Evolutionary conservation across 2,888 invertebrate genomes (phyloP), one percentile per base, ranked within the genome.

Genomic region (Drosophila nr. perissopoda): DNA sequence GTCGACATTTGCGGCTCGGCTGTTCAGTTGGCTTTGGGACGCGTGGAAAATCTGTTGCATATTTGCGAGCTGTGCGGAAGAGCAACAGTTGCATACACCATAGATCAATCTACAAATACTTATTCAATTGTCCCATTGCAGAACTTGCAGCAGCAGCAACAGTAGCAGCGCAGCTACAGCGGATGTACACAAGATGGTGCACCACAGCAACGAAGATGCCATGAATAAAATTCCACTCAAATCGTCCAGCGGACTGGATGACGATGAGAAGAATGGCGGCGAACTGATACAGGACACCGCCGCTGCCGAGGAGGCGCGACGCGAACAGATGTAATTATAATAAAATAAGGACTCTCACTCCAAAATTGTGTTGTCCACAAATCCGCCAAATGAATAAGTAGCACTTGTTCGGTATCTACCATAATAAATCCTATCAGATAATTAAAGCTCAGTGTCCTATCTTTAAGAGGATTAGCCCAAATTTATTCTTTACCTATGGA

Each of bases 151-250:
- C 70, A 64, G 27, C 63, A 59, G 56, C 77, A 65, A 52, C 72
- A 67, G 51, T 68, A 49, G 64, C 63, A 34, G 60, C 68, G 54
- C 70, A 62, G 61, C 71, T 58, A 64, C 87, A 83, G 75, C 89
- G 81, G 91, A 91, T 91, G 91, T 90, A 74, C 84, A 78, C 78
- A 91, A 91, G 81, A 91, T 91, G 91, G 90, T 91, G 78, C 89
- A 91, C 89, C 90, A 90, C 80, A 91, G 76, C 79, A 91, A 90
- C 61, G 91, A 91, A 69, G 91, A 91, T 87, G 89, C 87, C 64
- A 91, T 91, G 91, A 91, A 91, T 67, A 91, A 91, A 84, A 91
- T 91, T 76, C 91, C 91, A 80, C 77, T 91, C 49, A 91, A 91
- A 77, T 91, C 91, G 13, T 83, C 90, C 61, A 74, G 81, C 65